These are phyloP conservation scores for Rhagonycha lutea DNA, from an alignment of 2,888 invertebrate species.

Conservation along the genomic window DNA sequence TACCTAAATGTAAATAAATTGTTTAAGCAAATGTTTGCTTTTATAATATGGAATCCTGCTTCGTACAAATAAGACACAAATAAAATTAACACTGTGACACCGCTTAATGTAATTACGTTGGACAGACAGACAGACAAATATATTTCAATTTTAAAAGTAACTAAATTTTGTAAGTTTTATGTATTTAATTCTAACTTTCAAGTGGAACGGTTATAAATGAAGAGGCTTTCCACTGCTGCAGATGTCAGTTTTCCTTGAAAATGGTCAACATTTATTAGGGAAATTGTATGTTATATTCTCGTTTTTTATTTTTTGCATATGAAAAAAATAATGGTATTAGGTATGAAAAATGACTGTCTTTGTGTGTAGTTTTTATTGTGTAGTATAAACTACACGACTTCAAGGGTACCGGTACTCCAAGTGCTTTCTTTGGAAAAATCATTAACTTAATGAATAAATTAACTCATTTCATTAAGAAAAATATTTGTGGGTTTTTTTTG, in stretches of 20 bases:
- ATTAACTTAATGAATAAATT: neutral
- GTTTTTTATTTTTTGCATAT: neutral
- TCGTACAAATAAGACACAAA: no score
- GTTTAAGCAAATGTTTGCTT: no score
- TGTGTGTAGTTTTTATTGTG: neutral
- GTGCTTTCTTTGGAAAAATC: neutral
- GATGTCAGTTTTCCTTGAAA: neutral
- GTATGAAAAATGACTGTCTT: neutral
- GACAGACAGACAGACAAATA: neutral
- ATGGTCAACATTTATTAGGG: neutral
- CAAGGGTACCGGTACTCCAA: neutral
- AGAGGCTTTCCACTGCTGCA: neutral
- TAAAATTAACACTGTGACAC: no score
- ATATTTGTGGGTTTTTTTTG: neutral
- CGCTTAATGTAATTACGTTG: neutral
- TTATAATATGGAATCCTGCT: no score
- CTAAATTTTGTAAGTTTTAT: neutral
- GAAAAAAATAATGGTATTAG: neutral
- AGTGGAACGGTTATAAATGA: neutral
- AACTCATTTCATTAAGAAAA: neutral
- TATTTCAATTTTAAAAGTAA: neutral
- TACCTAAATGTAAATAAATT: no score
- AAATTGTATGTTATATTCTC: neutral
- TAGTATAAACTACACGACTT: neutral
- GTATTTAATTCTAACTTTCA: neutral